Evolutionary conservation across 2,797 vertebrate genomes (phyloP).

Genomic region (Crax fasciolata): DNA sequence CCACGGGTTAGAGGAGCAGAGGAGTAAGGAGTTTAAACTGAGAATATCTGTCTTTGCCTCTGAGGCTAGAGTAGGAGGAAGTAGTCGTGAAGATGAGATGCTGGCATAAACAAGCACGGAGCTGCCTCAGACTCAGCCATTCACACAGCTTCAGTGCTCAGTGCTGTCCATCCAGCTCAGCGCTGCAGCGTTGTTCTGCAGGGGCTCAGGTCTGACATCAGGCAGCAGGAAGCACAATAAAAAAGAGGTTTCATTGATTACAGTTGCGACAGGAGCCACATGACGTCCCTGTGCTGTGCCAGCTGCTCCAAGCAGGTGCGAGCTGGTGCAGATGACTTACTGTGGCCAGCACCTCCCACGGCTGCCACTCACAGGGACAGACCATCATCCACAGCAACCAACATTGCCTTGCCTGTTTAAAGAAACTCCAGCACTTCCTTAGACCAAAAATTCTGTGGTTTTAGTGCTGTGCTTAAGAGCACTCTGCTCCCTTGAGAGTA

Average conservation of each 20-base stretch:
- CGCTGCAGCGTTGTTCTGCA: accelerated
- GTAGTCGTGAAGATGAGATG: neutral
- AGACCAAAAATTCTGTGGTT: neutral
- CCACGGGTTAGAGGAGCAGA: neutral
- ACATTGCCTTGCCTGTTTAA: neutral
- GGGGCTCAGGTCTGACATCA: neutral
- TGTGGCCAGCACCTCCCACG: neutral
- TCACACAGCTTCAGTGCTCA: accelerated
- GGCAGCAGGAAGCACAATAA: neutral
- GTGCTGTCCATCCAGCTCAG: neutral
- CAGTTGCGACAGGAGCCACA: neutral
- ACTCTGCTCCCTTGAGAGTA: no score
- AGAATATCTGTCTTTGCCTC: neutral
- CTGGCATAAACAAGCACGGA: neutral
- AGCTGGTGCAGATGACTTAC: accelerated
- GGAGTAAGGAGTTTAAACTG: neutral
- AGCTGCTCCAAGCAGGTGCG: neutral
- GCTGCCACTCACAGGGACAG: neutral
- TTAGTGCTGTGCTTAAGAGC: neutral
- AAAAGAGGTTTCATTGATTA: neutral
- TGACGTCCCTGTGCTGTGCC: neutral
- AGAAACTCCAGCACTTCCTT: neutral
- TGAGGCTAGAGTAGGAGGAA: neutral
- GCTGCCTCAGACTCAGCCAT: neutral
- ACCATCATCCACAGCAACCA: neutral